Percentiles rank a stretch among this genome's conserved stretches.
Evolutionary conservation across 1,140 invertebrate species (phyloP).

Genomic region (Batillaria attramentaria): DNA sequence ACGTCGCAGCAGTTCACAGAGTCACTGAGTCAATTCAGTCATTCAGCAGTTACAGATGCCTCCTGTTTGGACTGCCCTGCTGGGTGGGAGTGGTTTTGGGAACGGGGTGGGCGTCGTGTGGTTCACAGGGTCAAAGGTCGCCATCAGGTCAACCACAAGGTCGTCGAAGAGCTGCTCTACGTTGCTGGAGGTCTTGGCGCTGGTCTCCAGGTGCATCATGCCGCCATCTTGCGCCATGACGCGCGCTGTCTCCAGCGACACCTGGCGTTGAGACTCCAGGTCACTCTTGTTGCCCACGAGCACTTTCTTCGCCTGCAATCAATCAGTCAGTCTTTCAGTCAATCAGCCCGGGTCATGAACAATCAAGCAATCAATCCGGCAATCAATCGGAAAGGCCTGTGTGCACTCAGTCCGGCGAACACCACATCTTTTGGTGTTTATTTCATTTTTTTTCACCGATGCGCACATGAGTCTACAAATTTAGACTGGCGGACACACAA

Average conservation of each 20-base stretch:
- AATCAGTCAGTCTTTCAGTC: too few species aligned
- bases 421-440: too few species aligned
- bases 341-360: too few species aligned
- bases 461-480: too few species aligned
- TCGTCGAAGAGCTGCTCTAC: slow-evolving; percentile 10
- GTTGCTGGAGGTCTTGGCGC: slow-evolving; percentile 27
- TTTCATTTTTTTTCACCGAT: too few species aligned
- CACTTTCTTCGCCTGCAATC: background rate
- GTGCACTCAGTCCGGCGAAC: too few species aligned
- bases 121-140: slow-evolving; percentile 4
- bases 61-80: background rate
- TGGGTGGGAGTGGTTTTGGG: background rate
- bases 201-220: slow-evolving; percentile 23
- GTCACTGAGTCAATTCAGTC: background rate
- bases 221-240: background rate
- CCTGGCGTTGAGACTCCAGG: background rate
- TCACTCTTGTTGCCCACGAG: slow-evolving; percentile 35
- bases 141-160: slow-evolving; percentile 17
- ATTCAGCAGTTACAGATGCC: slow-evolving; percentile 21
- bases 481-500: too few species aligned
- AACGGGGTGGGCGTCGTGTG: background rate
- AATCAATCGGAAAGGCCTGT: too few species aligned
- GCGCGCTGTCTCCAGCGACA: slow-evolving; percentile 7
- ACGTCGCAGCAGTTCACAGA: background rate
- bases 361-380: too few species aligned